phyloP scores from a whole-genome alignment of 2,113 vertebrate species.

The Leptobrachium leishanense region DNA sequence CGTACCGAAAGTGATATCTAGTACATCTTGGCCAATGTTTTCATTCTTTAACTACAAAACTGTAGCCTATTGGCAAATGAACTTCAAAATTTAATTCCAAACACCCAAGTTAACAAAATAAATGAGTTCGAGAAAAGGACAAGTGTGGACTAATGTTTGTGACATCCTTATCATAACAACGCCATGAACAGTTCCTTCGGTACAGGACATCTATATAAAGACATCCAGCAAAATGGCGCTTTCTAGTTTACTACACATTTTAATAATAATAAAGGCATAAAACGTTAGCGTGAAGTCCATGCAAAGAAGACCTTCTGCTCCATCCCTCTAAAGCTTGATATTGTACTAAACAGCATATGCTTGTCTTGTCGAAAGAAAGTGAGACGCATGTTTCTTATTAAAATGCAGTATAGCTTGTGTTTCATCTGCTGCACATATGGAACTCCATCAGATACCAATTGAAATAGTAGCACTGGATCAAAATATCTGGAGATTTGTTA shows the following conservation, averaged over 20 bases:
- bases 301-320: conserved; percentile 8
- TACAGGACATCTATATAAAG: too few species aligned
- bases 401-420: conserved; percentile 19
- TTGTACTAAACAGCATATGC: conserved; percentile 43
- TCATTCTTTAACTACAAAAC: too few species aligned
- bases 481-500: conserved; percentile 38
- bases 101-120: too few species aligned
- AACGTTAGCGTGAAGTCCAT: conserved; percentile 7
- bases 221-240: too few species aligned
- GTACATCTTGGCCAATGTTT: too few species aligned
- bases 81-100: too few species aligned
- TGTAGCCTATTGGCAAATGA: too few species aligned
- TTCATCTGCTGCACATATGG: conserved; percentile 48
- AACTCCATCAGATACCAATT: conserved; percentile 33
- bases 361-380: conserved; percentile 36
- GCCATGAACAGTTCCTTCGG: too few species aligned
- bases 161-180: too few species aligned
- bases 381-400: conserved; percentile 46
- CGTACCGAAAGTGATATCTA: too few species aligned
- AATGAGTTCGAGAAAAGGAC: too few species aligned
- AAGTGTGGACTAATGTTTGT: too few species aligned
- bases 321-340: conserved; percentile 36
- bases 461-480: conserved; percentile 38
- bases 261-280: neutral
- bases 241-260: neutral